Evolutionary conservation across 2,888 invertebrate species (phyloP), one percentile per base, ranked within the genome.

Genomic region (Melikaiella ostensackeni): DNA sequence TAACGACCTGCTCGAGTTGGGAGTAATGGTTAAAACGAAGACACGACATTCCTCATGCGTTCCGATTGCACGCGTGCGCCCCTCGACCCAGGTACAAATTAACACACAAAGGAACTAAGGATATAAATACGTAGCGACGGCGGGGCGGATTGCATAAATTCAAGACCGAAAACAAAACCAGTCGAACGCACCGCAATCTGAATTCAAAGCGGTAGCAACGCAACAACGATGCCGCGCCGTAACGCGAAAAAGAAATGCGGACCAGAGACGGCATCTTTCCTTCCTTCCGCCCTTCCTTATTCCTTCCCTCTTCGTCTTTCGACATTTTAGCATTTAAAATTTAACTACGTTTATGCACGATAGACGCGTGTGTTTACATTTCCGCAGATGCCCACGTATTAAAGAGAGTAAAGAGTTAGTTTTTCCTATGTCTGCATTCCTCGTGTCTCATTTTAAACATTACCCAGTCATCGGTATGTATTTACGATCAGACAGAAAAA

Each of bases 91-190:
- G 81, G 84, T 84, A 86, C 86, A 90, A 90, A 91, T 91, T 91
- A 91, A 91, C 91, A 91, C 90, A 91, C 91, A 91, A 91, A 91
- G 89, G 90, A 84, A 84, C 84, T 82, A 82, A 82, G 87, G 88
- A 88, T 90, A 91, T 91, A 90, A 89, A 90, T 89, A 89, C 82
- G 82, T 82, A 82, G 81, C 79, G 81, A 82, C 80, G 83, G 84
- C 84, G 84, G 86, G 86, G 83, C 86, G 88, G 89, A 88, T 88
- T 89, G 90, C 89, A 91, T 91, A 90, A 89, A 91, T 90, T 88
- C 87, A 84, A 86, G 80, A 81, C 81, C 76, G 76, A 83, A 73
- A 84, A 81, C 80, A 86, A 90, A 85, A 87, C 88, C 87, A 88
- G 88, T 87, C 88, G 86, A 87, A 86, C 81, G 81, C 82, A 84